Conservation (phyloP, 2,797 vertebrate genomes). For the Danio albolineatus region DNA sequence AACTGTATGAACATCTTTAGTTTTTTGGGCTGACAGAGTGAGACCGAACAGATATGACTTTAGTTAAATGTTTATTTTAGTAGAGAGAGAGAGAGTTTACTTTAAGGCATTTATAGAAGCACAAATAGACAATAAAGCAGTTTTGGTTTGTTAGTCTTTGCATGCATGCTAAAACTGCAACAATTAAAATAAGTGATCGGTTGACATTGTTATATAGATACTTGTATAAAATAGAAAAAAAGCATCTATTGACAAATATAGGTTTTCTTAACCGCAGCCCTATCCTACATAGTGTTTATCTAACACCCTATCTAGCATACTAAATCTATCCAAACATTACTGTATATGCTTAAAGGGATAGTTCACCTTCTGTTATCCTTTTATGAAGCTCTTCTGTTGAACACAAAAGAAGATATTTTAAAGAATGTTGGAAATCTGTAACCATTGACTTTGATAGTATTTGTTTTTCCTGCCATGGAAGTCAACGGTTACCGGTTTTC, state of each 20-base stretch:
- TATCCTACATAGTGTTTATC: slow-evolving; percentile 15
- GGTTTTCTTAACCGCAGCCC: neutral
- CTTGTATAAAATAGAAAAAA: slow-evolving; percentile 8
- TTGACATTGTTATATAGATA: neutral
- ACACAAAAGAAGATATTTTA: too few species aligned
- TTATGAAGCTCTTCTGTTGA: too few species aligned
- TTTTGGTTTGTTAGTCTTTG: slow-evolving; percentile 34
- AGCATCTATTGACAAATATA: slow-evolving; percentile 14
- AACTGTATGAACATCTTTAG: too few species aligned
- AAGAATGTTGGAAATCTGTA: too few species aligned
- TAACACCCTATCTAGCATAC: neutral
- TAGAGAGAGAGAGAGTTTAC: slow-evolving; percentile 3
- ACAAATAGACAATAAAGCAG: slow-evolving; percentile 6
- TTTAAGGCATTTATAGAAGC: slow-evolving; percentile 40
- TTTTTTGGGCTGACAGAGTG: too few species aligned
- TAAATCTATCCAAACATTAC: slow-evolving; percentile 4
- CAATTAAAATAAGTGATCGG: neutral
- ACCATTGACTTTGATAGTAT: too few species aligned
- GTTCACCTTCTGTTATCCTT: too few species aligned
- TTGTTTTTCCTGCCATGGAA: too few species aligned
- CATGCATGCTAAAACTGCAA: slow-evolving; percentile 20
- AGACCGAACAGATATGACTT: neutral
- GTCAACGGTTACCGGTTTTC: too few species aligned
- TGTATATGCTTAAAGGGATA: too few species aligned
- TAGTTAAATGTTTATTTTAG: slow-evolving; percentile 18